Conservation (phyloP, 2,888 invertebrate species). For the Leptopterna dolabrata region DNA sequence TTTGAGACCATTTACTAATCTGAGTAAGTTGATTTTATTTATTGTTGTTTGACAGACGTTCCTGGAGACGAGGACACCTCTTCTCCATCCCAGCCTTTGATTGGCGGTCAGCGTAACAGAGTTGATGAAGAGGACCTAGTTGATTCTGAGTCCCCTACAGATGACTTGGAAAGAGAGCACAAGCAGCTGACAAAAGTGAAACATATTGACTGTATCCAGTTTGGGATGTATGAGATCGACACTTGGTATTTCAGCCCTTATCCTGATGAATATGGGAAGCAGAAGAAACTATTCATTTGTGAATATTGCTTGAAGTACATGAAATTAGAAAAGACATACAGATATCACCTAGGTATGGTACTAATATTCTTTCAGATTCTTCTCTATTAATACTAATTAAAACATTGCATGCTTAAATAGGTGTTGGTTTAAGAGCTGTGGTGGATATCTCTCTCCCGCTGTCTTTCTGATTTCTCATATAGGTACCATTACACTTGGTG, state of each 20-base stretch:
- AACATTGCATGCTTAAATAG: too few species aligned
- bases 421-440: too few species aligned
- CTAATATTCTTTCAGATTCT: not conserved
- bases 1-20: too few species aligned
- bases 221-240: slow-evolving; percentile 88
- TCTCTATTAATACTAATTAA: too few species aligned
- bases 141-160: slow-evolving; percentile 66
- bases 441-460: too few species aligned
- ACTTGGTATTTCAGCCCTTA: slow-evolving; percentile 99
- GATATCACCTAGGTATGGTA: slow-evolving; percentile 75
- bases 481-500: too few species aligned
- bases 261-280: slow-evolving; percentile 96
- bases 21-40: too few species aligned
- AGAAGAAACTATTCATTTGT: slow-evolving; percentile 92
- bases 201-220: slow-evolving; percentile 92
- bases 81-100: not conserved
- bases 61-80: not conserved
- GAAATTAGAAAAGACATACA: slow-evolving; percentile 90
- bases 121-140: slow-evolving; percentile 36
- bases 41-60: too few species aligned
- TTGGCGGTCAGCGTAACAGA: not conserved
- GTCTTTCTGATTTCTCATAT: too few species aligned
- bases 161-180: slow-evolving; percentile 94
- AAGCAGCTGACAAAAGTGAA: slow-evolving; percentile 96
- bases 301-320: slow-evolving; percentile 98